Percentiles rank a stretch among this genome's conserved stretches.
These are phyloP conservation scores for Callinectes sapidus DNA, from an alignment of 2,888 invertebrate species.

Conservation along the genomic window DNA sequence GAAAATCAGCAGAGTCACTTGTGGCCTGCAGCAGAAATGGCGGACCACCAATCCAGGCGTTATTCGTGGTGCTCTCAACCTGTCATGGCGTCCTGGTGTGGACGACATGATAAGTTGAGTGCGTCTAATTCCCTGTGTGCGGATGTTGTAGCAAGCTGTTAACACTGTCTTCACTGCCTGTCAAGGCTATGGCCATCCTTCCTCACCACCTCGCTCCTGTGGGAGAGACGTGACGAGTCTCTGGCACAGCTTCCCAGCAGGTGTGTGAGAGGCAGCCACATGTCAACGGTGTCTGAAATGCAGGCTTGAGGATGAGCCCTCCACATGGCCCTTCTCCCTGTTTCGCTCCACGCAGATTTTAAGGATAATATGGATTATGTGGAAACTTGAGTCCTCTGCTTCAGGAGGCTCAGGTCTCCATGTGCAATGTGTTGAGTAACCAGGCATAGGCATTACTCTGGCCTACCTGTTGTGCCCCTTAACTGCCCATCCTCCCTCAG, in stretches of 20 bases:
- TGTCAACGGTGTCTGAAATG: constrained; percentile 37
- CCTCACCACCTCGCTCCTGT: not conserved
- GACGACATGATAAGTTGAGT: not conserved
- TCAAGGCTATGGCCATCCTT: constrained; percentile 38
- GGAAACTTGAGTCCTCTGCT: constrained; percentile 43
- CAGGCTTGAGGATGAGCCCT: constrained; percentile 62
- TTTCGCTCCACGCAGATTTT: constrained; percentile 51
- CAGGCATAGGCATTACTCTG: constrained; percentile 43
- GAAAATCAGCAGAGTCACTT: not conserved
- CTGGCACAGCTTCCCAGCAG: not conserved
- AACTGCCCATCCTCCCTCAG: constrained; percentile 42
- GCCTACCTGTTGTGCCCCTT: constrained; percentile 56
- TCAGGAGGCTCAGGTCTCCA: constrained; percentile 44
- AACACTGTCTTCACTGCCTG: constrained; percentile 16
- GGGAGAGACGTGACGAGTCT: constrained; percentile 7
- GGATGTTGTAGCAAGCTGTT: constrained; percentile 29
- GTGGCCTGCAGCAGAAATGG: not conserved
- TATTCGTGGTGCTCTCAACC: not conserved
- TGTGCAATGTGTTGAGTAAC: constrained; percentile 46
- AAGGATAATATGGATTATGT: constrained; percentile 45
- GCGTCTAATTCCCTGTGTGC: not conserved
- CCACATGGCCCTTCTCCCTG: constrained; percentile 63
- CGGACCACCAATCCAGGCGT: not conserved
- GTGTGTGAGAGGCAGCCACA: constrained; percentile 25
- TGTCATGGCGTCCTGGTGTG: constrained; percentile 2